Evolutionary conservation across 2,797 vertebrate species (phyloP).

Genomic region (Simalia tracyae): DNA sequence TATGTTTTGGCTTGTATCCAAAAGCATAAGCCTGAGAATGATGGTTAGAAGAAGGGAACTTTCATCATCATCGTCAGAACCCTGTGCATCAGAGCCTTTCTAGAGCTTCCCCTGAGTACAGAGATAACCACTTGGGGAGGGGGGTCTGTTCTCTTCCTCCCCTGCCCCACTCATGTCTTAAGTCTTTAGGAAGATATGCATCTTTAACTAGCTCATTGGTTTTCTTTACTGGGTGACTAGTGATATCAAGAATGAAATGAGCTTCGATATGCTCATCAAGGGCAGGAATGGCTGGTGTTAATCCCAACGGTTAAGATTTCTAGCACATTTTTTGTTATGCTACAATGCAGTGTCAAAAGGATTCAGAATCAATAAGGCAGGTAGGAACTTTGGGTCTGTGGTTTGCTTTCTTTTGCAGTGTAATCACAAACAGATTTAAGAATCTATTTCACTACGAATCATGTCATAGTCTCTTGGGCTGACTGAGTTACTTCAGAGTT

Average conservation of each 20-base stretch:
- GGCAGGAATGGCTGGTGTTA: background rate
- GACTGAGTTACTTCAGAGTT: background rate
- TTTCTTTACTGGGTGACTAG: background rate
- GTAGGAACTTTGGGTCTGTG: background rate
- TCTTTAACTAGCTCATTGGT: background rate
- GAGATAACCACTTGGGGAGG: background rate
- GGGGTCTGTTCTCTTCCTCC: background rate
- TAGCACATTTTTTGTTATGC: background rate
- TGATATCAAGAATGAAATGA: background rate
- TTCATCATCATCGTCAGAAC: background rate
- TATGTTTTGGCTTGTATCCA: too few relatives aligned
- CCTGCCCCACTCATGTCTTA: background rate
- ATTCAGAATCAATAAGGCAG: background rate
- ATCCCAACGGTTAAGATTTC: background rate
- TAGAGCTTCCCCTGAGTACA: background rate
- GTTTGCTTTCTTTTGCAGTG: background rate
- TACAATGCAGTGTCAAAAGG: background rate
- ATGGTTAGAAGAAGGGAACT: background rate
- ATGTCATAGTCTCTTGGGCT: background rate
- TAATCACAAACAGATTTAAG: background rate
- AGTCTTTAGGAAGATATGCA: background rate
- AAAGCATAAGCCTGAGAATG: too few relatives aligned
- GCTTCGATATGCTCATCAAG: background rate
- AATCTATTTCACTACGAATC: background rate
- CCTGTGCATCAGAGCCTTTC: background rate